These are phyloP conservation scores for Ostrea edulis DNA, from an alignment of 1,140 invertebrate genomes.

Conservation along the genomic window DNA sequence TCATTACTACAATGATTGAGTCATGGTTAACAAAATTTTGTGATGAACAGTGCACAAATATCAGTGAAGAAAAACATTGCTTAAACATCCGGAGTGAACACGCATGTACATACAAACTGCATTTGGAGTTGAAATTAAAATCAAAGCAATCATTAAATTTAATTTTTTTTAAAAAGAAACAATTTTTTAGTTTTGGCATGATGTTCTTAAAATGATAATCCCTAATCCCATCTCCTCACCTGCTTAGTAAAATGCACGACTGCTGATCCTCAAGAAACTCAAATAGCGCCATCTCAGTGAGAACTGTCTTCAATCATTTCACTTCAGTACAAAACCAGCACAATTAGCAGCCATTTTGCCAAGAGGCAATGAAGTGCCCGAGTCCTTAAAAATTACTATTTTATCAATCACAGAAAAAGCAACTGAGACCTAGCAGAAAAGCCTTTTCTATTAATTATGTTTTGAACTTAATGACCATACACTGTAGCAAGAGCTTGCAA, in stretches of 20 bases:
- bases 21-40: too few relatives aligned
- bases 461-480: neutral
- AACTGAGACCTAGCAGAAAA: neutral
- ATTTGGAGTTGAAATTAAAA: too few relatives aligned
- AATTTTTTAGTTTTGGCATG: neutral
- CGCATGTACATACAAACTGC: too few relatives aligned
- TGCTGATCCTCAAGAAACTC: neutral
- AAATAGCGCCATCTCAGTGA: neutral
- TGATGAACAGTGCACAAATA: too few relatives aligned
- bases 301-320: neutral
- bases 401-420: neutral
- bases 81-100: too few relatives aligned
- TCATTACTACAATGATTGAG: too few relatives aligned
- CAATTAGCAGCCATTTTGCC: neutral
- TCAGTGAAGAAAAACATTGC: too few relatives aligned
- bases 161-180: too few relatives aligned
- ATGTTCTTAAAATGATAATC: neutral
- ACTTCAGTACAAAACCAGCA: neutral
- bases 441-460: constrained; percentile 5
- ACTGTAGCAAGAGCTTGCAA: neutral
- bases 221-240: neutral
- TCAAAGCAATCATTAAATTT: too few relatives aligned
- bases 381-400: neutral
- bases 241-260: neutral
- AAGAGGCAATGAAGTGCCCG: neutral